Conservation (phyloP, 2,113 vertebrate genomes). For the Eolophus roseicapilla region DNA sequence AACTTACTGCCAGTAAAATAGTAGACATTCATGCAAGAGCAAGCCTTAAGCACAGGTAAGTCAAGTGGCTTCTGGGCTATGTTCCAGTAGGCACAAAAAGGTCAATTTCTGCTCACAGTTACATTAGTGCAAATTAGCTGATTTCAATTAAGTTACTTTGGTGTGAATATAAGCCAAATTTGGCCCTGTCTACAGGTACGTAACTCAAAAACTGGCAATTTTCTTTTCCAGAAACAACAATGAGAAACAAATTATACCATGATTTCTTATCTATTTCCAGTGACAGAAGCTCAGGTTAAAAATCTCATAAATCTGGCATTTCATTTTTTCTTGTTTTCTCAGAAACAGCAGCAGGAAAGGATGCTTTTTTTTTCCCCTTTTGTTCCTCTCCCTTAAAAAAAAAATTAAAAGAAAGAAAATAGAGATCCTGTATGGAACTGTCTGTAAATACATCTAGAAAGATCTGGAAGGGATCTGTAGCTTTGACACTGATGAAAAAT, state of each 20-base stretch:
- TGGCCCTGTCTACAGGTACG: not conserved
- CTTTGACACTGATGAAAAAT: not conserved
- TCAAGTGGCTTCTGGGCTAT: slow-evolving; percentile 48
- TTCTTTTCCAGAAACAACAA: slow-evolving; percentile 7
- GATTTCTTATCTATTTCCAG: slow-evolving; percentile 14
- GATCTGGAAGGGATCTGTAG: not conserved
- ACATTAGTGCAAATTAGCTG: slow-evolving; percentile 47
- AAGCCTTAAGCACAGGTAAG: slow-evolving; percentile 17
- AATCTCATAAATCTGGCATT: not conserved
- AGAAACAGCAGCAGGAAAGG: not conserved
- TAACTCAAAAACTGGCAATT: slow-evolving; percentile 8
- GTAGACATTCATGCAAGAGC: slow-evolving; percentile 25
- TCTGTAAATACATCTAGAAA: not conserved
- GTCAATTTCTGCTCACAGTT: slow-evolving; percentile 48
- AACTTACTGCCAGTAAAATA: slow-evolving; percentile 33
- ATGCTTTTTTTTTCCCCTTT: too few species aligned
- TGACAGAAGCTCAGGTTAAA: not conserved
- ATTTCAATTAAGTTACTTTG: slow-evolving; percentile 46
- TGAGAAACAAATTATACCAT: not conserved
- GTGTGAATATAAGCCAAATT: slow-evolving; percentile 9
- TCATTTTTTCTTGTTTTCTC: not conserved
- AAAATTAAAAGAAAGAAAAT: not conserved
- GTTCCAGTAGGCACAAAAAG: slow-evolving; percentile 28
- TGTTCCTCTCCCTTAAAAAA: not conserved
- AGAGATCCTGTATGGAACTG: not conserved